These are phyloP conservation scores for Melanaphis sacchari DNA, from an alignment of 1,140 invertebrate species.

Conservation along the genomic window DNA sequence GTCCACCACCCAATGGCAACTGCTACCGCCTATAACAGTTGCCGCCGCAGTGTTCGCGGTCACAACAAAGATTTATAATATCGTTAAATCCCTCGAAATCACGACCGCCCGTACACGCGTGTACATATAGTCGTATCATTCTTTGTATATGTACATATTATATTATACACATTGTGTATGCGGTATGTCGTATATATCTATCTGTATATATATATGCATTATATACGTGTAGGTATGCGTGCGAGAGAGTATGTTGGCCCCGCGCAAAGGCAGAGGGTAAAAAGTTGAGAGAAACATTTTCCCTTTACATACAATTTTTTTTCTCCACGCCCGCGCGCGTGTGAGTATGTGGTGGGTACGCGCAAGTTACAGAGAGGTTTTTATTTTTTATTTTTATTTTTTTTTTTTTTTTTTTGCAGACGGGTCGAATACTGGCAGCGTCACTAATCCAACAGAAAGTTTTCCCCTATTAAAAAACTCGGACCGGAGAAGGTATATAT, in stretches of 20 bases:
- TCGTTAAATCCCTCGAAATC: conserved; percentile 45
- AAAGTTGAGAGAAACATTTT: conserved; percentile 57
- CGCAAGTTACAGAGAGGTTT: not conserved
- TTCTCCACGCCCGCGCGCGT: not conserved
- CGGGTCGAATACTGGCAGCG: conserved; percentile 56
- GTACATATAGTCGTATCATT: too few relatives aligned
- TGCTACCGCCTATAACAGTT: not conserved
- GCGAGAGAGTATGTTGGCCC: not conserved
- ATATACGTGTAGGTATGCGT: not conserved
- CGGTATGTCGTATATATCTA: not conserved
- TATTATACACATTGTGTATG: not conserved
- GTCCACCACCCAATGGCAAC: not conserved
- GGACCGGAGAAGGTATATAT: conserved; percentile 48
- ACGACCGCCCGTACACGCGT: not conserved
- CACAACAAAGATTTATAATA: conserved; percentile 52
- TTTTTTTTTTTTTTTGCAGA: conserved; percentile 36
- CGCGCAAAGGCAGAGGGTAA: conserved; percentile 20
- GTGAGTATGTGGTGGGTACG: not conserved
- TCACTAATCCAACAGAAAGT: conserved; percentile 57
- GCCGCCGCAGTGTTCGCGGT: not conserved
- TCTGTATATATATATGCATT: not conserved
- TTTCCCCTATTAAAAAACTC: conserved; percentile 52
- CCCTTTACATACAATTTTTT: conserved; percentile 43
- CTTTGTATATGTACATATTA: too few relatives aligned
- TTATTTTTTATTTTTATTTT: not conserved